These are phyloP conservation scores for Sceloporus tristichus DNA, from an alignment of 2,113 vertebrate genomes.

Conservation along the genomic window DNA sequence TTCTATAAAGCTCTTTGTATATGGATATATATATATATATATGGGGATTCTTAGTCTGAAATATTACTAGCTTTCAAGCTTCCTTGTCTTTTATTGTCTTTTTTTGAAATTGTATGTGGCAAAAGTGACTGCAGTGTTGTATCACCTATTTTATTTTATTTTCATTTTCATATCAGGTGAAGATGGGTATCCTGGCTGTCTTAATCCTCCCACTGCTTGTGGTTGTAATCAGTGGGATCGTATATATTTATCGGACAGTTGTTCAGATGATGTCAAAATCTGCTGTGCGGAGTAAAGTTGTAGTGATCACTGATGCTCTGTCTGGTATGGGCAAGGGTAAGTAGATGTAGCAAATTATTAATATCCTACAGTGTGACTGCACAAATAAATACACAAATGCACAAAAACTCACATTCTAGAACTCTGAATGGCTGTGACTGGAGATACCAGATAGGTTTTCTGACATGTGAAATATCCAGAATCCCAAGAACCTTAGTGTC, in stretches of 20 bases:
- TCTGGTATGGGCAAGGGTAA: slow-evolving; percentile 93
- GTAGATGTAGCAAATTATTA: slow-evolving; percentile 6
- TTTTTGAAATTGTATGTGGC: too few relatives aligned
- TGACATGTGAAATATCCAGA: neutral
- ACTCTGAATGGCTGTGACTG: neutral
- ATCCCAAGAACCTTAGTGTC: neutral
- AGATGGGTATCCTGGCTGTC: slow-evolving; percentile 84
- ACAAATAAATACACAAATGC: neutral
- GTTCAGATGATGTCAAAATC: slow-evolving; percentile 89
- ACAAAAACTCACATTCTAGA: neutral
- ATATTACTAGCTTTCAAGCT: neutral
- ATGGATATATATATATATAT: neutral
- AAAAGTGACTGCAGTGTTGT: neutral
- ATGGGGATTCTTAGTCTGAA: neutral
- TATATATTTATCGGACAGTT: slow-evolving; percentile 92
- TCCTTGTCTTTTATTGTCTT: neutral
- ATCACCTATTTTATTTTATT: neutral
- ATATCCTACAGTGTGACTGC: neutral
- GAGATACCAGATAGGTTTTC: neutral
- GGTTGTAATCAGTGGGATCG: slow-evolving; percentile 86
- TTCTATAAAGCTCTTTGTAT: neutral
- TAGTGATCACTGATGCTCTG: slow-evolving; percentile 93
- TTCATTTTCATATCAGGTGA: slow-evolving; percentile 65
- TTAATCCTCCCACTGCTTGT: slow-evolving; percentile 88
- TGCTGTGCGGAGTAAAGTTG: slow-evolving; percentile 92